Percentiles rank a stretch among this genome's conserved stretches.
phyloP scores from a whole-genome alignment of 2,797 vertebrate species.

The Liasis olivaceus region DNA sequence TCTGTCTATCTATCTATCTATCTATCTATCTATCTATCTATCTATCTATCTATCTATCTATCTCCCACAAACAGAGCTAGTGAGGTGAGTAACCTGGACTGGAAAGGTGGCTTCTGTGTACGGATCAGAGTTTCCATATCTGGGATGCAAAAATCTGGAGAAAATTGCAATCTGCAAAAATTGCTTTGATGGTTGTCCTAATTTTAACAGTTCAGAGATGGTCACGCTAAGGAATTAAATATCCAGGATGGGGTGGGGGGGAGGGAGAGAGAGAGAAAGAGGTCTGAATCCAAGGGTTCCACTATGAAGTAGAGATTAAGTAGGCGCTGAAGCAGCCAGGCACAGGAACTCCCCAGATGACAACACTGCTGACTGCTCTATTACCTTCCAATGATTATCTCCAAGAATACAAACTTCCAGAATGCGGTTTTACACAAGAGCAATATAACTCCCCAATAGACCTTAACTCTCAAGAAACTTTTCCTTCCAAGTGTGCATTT shows the following conservation, averaged over 20 bases:
- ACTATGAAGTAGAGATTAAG: neutral
- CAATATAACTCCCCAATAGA: neutral
- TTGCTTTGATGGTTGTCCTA: neutral
- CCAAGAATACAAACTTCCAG: neutral
- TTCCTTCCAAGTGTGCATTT: neutral
- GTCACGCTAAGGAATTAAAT: neutral
- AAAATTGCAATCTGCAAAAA: neutral
- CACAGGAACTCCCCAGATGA: neutral
- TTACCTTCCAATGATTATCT: neutral
- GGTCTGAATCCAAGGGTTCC: neutral
- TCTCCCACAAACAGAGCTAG: too few relatives aligned
- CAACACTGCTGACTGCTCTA: neutral
- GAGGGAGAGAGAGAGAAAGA: rapidly evolving
- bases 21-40: too few relatives aligned
- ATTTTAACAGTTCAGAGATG: neutral
- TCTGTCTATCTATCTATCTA: too few relatives aligned
- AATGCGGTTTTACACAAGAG: neutral
- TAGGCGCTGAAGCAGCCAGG: neutral
- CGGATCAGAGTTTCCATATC: too few relatives aligned
- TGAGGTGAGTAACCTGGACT: too few relatives aligned
- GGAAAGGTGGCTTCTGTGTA: too few relatives aligned
- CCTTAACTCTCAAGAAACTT: neutral
- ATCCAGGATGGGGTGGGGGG: rapidly evolving
- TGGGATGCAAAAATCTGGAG: neutral
- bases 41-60: too few relatives aligned